A percentile compares a stretch with the other conserved stretches of the same genome.
These are phyloP conservation scores for Pseudorasbora parva DNA, from an alignment of 2,113 vertebrate genomes.

Conservation along the genomic window DNA sequence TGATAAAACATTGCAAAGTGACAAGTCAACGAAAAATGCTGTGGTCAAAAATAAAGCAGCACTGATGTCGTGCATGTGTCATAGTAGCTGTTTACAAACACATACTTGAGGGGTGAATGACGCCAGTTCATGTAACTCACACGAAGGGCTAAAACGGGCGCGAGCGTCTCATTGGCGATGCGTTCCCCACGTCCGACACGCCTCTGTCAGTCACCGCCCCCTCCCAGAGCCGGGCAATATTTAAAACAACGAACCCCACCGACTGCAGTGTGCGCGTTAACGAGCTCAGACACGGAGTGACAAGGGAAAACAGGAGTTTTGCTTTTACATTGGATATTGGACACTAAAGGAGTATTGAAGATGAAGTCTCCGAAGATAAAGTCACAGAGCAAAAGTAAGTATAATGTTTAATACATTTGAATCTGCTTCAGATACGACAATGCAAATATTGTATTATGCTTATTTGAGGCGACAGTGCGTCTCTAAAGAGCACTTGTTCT, in stretches of 20 bases:
- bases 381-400: slow-evolving; percentile 62
- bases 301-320: not conserved
- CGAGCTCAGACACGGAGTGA: not conserved
- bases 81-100: slow-evolving; percentile 71
- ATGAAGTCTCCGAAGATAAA: slow-evolving; percentile 79
- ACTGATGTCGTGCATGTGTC: slow-evolving; percentile 44
- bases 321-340: not conserved
- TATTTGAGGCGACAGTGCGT: not conserved
- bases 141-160: slow-evolving; percentile 49
- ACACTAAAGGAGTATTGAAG: not conserved
- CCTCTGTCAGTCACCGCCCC: slow-evolving; percentile 63
- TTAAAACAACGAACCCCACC: slow-evolving; percentile 62
- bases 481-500: not conserved
- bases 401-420: not conserved
- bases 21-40: slow-evolving; percentile 4
- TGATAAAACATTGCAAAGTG: not conserved
- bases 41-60: slow-evolving; percentile 61
- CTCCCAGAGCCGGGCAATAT: slow-evolving; percentile 28
- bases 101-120: slow-evolving; percentile 52
- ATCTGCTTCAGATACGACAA: not conserved
- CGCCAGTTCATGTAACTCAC: slow-evolving; percentile 58
- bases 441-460: not conserved
- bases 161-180: not conserved
- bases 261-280: not conserved
- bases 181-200: not conserved